phyloP scores from a whole-genome alignment of 1,140 invertebrate genomes.

The Drosophila parvula region DNA sequence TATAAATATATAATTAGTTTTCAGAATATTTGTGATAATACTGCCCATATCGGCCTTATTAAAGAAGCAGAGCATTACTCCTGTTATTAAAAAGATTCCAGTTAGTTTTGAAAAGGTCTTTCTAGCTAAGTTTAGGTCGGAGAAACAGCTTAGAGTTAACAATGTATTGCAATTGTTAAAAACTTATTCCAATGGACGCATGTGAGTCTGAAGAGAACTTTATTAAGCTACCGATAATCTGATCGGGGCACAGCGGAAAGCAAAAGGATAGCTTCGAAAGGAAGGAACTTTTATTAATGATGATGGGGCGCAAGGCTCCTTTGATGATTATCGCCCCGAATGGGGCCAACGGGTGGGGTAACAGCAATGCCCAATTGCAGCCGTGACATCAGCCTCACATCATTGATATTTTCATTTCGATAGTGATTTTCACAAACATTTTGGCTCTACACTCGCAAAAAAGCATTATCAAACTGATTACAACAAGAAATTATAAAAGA shows the following conservation, averaged over 20 bases:
- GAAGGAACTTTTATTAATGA: slow-evolving; percentile 30
- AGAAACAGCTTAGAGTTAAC: neutral
- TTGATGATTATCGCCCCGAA: slow-evolving; percentile 41
- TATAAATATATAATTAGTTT: too few species aligned
- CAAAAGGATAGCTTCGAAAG: slow-evolving; percentile 2
- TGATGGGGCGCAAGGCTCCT: slow-evolving; percentile 2
- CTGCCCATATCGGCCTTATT: too few species aligned
- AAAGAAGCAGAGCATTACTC: too few species aligned
- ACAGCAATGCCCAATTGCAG: slow-evolving; percentile 21
- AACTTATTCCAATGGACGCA: neutral
- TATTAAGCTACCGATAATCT: neutral
- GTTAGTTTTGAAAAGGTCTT: too few species aligned
- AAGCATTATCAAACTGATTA: neutral
- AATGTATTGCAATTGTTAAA: neutral
- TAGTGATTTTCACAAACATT: slow-evolving; percentile 54
- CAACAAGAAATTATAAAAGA: neutral
- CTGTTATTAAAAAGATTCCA: too few species aligned
- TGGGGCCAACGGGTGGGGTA: slow-evolving; percentile 10
- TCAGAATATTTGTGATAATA: too few species aligned
- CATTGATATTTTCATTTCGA: slow-evolving; percentile 68
- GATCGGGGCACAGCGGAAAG: neutral
- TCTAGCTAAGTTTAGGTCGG: neutral
- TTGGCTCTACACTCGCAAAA: neutral
- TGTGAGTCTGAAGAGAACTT: slow-evolving; percentile 6
- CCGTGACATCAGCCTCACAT: slow-evolving; percentile 31